Evolutionary conservation across 2,113 vertebrate genomes (phyloP), one percentile per base, ranked within the genome.

Genomic region (Forbesichthys papilliferus): DNA sequence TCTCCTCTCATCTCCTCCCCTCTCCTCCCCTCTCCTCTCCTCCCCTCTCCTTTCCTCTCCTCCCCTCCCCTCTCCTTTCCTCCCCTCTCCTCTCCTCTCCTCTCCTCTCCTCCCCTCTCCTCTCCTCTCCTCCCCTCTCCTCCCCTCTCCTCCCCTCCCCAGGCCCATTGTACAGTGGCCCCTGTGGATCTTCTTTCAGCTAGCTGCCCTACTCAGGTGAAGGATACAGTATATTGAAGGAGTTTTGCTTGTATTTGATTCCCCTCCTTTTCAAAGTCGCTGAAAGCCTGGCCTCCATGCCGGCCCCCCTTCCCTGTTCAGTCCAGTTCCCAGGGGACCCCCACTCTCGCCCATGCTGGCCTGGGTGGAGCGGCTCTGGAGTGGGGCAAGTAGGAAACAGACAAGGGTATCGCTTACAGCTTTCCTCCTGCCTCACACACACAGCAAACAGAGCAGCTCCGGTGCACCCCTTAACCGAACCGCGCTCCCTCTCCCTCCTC

Each of bases 381-480:
- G 89, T 91, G 89, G 91, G 92, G 88, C 89, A 91, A 89, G 90
- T 89, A 84, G 87, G 85, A 85, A 91, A 88, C 88, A 94, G 91
- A 93, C 93, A 95, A 94, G 92, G 92, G 75, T 94, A 94, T 95
- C 92, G 4, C 80, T 90, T 91, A 86, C 90, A 88, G 75, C 73
- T 79, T 85, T 79, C 77, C 78, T 82, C 78, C 65, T 66, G 59
- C 77, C 82, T 73, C 68, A 71, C 72, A 59, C 68, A 71, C 72
- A 59, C 68, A 69, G 55, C 57, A 62, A 69, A 63, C 57, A 68
- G 82, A 74, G 58, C 79, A 81, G 60, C 68, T 33, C 51, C 55
- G 69, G 71, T 55, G 48, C 79, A 75, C 68, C 71, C 70, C 73
- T 67, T 60, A 65, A 74, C 63, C 78, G 73, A 12, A 16, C 77